Conservation (phyloP, 2,888 invertebrate genomes). For the Drosophila histrio region DNA sequence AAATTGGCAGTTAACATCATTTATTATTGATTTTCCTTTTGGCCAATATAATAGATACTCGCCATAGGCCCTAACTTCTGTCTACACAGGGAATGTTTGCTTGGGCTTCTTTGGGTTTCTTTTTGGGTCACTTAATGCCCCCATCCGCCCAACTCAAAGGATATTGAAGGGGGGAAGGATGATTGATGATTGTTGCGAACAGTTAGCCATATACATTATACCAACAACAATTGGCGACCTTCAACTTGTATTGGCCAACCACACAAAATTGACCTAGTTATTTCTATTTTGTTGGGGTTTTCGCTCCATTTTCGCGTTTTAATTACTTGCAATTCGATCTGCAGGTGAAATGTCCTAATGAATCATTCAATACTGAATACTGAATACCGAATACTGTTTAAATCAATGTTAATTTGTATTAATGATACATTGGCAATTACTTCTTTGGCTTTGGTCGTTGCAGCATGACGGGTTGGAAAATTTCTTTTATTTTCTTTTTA, state of each 20-base stretch:
- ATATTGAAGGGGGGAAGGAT: constrained; percentile 47
- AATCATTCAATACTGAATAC: constrained; percentile 42
- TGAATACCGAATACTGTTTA: constrained; percentile 15
- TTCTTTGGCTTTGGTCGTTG: constrained; percentile 45
- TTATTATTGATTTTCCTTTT: constrained; percentile 73
- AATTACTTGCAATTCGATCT: constrained; percentile 43
- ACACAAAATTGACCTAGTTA: constrained; percentile 56
- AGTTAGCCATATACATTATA: constrained; percentile 36
- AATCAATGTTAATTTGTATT: constrained; percentile 64
- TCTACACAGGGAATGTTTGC: constrained; percentile 11
- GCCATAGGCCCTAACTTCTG: constrained; percentile 8
- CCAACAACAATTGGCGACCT: constrained; percentile 46
- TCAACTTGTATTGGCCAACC: constrained; percentile 42
- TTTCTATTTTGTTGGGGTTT: constrained; percentile 11
- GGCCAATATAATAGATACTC: constrained; percentile 15
- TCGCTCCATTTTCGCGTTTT: constrained; percentile 32
- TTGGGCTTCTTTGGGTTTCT: constrained; percentile 18
- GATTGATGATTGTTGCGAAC: constrained; percentile 63
- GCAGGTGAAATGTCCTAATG: constrained; percentile 19
- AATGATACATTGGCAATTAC: constrained; percentile 61
- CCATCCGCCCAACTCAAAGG: not conserved
- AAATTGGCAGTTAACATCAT: constrained; percentile 76
- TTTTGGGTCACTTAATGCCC: constrained; percentile 67
- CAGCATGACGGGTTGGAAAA: constrained; percentile 40
- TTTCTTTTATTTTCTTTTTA: constrained; percentile 17